Percentiles rank a stretch among this genome's conserved stretches.
These are phyloP conservation scores for Amblyraja radiata DNA, from an alignment of 2,797 vertebrate genomes.

Conservation along the genomic window DNA sequence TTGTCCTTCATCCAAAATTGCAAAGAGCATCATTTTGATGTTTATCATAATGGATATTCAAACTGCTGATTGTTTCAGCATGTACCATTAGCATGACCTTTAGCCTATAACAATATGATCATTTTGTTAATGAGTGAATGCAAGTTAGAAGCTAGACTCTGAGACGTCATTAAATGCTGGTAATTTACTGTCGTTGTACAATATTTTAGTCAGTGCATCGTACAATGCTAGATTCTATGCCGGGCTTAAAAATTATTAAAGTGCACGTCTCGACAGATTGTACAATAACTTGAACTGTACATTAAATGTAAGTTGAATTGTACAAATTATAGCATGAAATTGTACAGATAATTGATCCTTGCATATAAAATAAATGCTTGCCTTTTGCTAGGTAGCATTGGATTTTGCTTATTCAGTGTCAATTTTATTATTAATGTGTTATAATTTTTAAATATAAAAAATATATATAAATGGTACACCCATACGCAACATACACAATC, in stretches of 20 bases:
- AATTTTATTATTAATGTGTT: constrained; percentile 22
- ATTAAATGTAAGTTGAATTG: constrained; percentile 39
- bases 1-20: not conserved
- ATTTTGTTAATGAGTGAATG: constrained; percentile 25
- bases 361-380: constrained; percentile 50
- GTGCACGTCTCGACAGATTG: constrained; percentile 52
- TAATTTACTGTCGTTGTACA: constrained; percentile 35
- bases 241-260: constrained; percentile 24
- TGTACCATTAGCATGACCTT: not conserved
- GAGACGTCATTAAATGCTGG: not conserved
- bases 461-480: constrained; percentile 40
- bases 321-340: constrained; percentile 43
- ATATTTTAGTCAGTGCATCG: constrained; percentile 38
- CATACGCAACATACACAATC: not conserved
- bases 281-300: constrained; percentile 55
- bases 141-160: not conserved
- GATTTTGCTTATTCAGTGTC: constrained; percentile 24
- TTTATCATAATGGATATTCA: not conserved
- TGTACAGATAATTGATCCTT: constrained; percentile 49
- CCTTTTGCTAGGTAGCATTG: constrained; percentile 11
- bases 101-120: not conserved
- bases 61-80: not conserved
- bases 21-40: constrained; percentile 2
- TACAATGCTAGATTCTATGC: constrained; percentile 19
- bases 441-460: constrained; percentile 45